Base-by-base conservation (phyloP, 2,888 invertebrate genomes). In the Ypsolopha sequella region DNA sequence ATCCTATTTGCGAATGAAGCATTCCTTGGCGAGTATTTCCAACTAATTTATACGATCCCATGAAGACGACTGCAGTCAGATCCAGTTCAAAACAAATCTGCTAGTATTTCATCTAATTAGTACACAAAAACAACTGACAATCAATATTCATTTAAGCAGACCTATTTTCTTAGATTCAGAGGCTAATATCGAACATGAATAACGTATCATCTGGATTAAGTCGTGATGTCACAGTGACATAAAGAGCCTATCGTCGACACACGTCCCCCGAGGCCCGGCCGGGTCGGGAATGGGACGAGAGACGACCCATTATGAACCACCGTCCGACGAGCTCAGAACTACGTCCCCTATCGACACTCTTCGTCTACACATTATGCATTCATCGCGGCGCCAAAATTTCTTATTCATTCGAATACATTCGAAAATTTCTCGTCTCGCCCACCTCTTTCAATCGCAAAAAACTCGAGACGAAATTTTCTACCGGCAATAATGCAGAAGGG, bases 371-470 rank as follows among this genome's bases (percentile, higher is more conserved):
- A 78, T 74, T 71, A 74, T 75, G 71, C 73, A 74, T 75, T 73
- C 73, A 68, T 65, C 60, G 64, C 68, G 68, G 70, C 68, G 69
- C 70, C 73, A 70, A 80, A 80, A 80, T 79, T 74, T 73, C 76
- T 75, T 77, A 80, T 84, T 84, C 81, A 84, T 76, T 76, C 69
- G 73, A 73, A 73, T 78, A 79, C 72, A 84, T 82, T 80, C 77
- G 77, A 81, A 80, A 84, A 69, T 74, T 68, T 70, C 76, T 74
- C 44, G 55, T 73, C 73, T 68, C 68, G 69, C 69, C 70, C 67
- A 73, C 72, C 72, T 64, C 70, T 77, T 82, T 80, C 74, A 80
- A 84, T 79, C 66, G 76, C 70, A 81, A 84, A 54, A 82, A 81
- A 77, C 76, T 75, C 66, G 70, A 76, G 76, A 71, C 77, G 79